Percentiles rank a stretch among this genome's conserved stretches.
These are phyloP conservation scores for Liodrosophila aerea DNA, from an alignment of 2,888 invertebrate genomes.

Conservation along the genomic window DNA sequence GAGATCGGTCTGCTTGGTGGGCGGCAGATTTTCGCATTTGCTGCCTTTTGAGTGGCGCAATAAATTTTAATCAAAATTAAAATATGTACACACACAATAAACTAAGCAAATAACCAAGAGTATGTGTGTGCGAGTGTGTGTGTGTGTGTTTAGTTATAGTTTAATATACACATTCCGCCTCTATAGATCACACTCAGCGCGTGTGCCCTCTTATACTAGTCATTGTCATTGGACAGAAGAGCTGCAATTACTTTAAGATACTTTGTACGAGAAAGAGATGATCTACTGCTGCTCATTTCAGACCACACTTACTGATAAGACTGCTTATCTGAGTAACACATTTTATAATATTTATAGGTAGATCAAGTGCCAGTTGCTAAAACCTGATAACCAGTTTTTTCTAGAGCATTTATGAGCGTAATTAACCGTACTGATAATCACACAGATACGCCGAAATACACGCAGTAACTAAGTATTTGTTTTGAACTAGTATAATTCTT, in stretches of 20 bases:
- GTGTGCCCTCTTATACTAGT: slow-evolving; percentile 49
- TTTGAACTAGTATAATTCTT: too few species aligned
- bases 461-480: neutral
- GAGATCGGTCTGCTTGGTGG: slow-evolving; percentile 33
- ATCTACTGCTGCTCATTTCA: neutral
- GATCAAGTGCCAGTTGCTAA: neutral
- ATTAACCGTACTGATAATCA: slow-evolving; percentile 35
- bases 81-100: slow-evolving; percentile 62
- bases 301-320: slow-evolving; percentile 15
- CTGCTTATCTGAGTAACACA: slow-evolving; percentile 35
- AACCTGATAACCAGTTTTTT: slow-evolving; percentile 39
- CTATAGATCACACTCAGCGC: slow-evolving; percentile 47
- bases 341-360: slow-evolving; percentile 34
- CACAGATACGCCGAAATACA: slow-evolving; percentile 24
- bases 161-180: slow-evolving; percentile 18
- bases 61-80: slow-evolving; percentile 79
- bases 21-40: slow-evolving; percentile 45
- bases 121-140: slow-evolving; percentile 16
- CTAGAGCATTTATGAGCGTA: slow-evolving; percentile 32
- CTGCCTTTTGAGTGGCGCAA: slow-evolving; percentile 67
- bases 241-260: slow-evolving; percentile 2
- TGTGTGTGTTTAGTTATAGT: slow-evolving; percentile 18
- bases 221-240: slow-evolving; percentile 33
- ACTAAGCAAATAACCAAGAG: slow-evolving; percentile 58
- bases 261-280: slow-evolving; percentile 7